These are phyloP conservation scores for Drosophila kambysellisi DNA, from an alignment of 2,888 invertebrate species.

Conservation along the genomic window DNA sequence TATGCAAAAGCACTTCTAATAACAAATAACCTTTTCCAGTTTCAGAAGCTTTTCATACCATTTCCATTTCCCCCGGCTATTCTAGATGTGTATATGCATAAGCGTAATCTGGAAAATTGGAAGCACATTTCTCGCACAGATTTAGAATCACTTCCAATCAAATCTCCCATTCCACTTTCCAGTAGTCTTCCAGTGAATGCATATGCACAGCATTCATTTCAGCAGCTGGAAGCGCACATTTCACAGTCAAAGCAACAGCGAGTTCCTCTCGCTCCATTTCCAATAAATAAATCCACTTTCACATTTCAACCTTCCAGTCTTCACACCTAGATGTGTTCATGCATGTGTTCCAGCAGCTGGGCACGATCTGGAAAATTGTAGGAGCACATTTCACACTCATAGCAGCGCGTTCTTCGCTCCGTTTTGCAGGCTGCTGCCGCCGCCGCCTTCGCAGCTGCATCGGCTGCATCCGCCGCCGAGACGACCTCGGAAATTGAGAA, in stretches of 20 bases:
- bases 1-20: neutral
- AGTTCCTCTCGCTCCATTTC: neutral
- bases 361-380: constrained; percentile 90
- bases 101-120: neutral
- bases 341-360: constrained; percentile 91
- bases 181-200: neutral
- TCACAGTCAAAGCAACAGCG: neutral
- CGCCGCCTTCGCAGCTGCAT: constrained; percentile 65
- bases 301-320: neutral
- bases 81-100: neutral
- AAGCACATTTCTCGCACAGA: neutral
- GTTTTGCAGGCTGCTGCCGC: constrained; percentile 62
- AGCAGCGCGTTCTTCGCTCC: constrained; percentile 85
- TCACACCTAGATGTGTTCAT: constrained; percentile 88
- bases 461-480: constrained; percentile 69
- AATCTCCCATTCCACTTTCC: constrained; percentile 25
- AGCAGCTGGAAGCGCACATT: neutral
- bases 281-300: neutral
- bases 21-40: neutral
- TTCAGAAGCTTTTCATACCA: neutral
- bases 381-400: constrained; percentile 93
- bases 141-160: too few species aligned
- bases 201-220: too few species aligned
- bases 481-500: constrained; percentile 77
- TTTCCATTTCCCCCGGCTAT: neutral